These are phyloP conservation scores for Crotalus tigris DNA, from an alignment of 2,113 vertebrate species.

Conservation along the genomic window DNA sequence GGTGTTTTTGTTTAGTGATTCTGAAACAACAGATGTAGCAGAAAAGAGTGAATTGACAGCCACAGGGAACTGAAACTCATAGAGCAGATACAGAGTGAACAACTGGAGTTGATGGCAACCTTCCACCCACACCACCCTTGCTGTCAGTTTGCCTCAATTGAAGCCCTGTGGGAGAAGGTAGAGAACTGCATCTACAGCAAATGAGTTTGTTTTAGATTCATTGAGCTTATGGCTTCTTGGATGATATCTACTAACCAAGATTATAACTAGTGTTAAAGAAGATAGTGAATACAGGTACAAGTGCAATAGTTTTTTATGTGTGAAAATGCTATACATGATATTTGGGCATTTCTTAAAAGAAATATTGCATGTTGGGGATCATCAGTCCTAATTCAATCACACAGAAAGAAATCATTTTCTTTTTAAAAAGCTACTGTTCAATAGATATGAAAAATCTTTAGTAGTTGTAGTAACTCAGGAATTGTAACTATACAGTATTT, in stretches of 20 bases:
- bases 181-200: constrained; percentile 2
- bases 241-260: constrained; percentile 33
- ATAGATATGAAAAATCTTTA: neutral
- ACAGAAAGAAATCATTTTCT: constrained; percentile 16
- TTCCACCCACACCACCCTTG: neutral
- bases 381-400: rapidly evolving
- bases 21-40: constrained; percentile 54
- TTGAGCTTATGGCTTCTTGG: constrained; percentile 36
- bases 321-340: constrained; percentile 36
- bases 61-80: constrained; percentile 23
- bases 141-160: constrained; percentile 2
- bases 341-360: constrained; percentile 34
- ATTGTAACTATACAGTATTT: constrained; percentile 12
- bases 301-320: constrained; percentile 40
- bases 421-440: neutral
- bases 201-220: constrained; percentile 13
- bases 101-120: neutral
- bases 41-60: constrained; percentile 32
- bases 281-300: constrained; percentile 34
- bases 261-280: constrained; percentile 46
- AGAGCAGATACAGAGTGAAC: constrained; percentile 19
- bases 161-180: neutral
- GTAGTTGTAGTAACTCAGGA: constrained; percentile 19
- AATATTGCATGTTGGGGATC: neutral
- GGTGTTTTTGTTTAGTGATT: constrained; percentile 59